Conservation (phyloP, 2,113 vertebrate species). For the Planiliza haematocheilus region DNA sequence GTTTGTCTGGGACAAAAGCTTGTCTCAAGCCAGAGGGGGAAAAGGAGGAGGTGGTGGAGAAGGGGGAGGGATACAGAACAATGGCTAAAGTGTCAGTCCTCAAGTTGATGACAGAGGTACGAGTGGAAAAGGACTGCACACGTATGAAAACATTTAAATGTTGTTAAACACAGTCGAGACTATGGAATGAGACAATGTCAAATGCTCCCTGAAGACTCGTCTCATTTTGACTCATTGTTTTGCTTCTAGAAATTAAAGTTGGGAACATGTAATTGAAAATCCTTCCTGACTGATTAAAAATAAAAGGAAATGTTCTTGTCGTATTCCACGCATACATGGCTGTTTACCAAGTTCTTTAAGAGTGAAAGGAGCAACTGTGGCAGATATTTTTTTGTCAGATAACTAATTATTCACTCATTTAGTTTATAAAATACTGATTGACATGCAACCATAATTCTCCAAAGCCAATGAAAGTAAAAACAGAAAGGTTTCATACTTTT, state of each 20-base stretch:
- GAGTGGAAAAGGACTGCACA: constrained; percentile 40
- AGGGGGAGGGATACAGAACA: constrained; percentile 25
- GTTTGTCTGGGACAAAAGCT: constrained; percentile 49
- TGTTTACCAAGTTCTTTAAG: no score
- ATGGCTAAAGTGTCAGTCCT: constrained; percentile 36
- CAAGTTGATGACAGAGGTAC: constrained; percentile 17
- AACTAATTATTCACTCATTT: no score
- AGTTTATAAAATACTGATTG: no score
- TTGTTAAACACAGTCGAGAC: not conserved
- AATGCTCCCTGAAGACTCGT: not conserved
- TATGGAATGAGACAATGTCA: not conserved
- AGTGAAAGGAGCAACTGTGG: no score
- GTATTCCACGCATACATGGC: no score
- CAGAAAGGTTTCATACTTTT: no score
- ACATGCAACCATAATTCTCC: no score
- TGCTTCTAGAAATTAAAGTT: not conserved
- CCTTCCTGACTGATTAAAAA: not conserved
- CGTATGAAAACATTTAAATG: constrained; percentile 24
- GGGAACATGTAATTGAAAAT: fast-evolving
- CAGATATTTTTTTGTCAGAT: no score
- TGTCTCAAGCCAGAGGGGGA: constrained; percentile 23
- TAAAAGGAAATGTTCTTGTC: no score
- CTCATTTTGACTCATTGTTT: constrained; percentile 7
- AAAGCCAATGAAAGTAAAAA: no score
- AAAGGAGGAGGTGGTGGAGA: not conserved